Conservation (phyloP, 2,888 invertebrate species). For the Byasa hedistus region DNA sequence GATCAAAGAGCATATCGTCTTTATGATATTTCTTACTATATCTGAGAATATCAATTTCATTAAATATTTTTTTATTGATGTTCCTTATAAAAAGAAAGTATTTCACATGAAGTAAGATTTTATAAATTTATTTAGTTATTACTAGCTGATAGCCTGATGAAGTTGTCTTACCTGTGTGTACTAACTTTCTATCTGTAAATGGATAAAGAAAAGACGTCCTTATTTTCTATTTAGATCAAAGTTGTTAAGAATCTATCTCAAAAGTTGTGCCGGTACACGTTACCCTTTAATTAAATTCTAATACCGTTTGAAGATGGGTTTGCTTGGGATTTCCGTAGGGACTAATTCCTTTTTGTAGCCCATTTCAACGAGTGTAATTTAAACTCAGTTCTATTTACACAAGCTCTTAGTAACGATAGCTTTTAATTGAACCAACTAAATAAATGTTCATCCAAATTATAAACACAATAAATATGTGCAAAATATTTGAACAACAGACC, state of each 20-base stretch:
- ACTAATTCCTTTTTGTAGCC: constrained; percentile 13
- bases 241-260: background rate
- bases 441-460: too few species aligned
- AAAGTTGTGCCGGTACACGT: background rate
- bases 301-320: constrained; percentile 12
- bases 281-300: constrained; percentile 18
- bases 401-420: background rate
- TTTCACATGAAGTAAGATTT: too few species aligned
- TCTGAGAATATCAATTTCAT: too few species aligned
- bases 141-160: too few species aligned
- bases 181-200: background rate
- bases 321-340: constrained; percentile 7
- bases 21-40: too few species aligned
- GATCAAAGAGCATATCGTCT: too few species aligned
- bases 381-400: constrained; percentile 7
- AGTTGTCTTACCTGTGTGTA: too few species aligned
- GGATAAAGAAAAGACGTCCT: background rate
- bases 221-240: constrained; percentile 1
- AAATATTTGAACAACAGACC: too few species aligned
- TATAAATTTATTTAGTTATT: too few species aligned
- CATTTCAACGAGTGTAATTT: constrained; percentile 17
- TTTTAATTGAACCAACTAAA: background rate
- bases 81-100: too few species aligned
- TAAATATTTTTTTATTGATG: too few species aligned
- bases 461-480: too few species aligned